Percentiles rank a stretch among this genome's conserved stretches.
Conservation (phyloP, 2,797 vertebrate species). For the Chaenodraco wilsoni region DNA sequence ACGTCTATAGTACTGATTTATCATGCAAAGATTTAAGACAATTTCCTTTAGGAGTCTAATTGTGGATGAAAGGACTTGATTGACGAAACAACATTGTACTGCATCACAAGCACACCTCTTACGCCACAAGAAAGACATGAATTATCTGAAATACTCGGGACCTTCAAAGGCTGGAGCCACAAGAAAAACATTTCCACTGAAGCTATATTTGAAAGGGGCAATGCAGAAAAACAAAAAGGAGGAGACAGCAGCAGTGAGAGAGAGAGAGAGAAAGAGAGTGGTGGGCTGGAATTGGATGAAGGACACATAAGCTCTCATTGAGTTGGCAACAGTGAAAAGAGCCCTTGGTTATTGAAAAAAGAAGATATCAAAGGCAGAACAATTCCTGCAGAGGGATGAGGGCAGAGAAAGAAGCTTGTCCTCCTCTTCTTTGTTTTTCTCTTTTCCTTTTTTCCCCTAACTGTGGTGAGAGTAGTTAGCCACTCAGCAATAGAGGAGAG, state of each 20-base stretch:
- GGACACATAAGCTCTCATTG: constrained; percentile 75
- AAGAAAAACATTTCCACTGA: constrained; percentile 69
- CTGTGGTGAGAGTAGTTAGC: constrained; percentile 66
- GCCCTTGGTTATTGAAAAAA: constrained; percentile 76
- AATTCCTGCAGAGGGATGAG: constrained; percentile 72
- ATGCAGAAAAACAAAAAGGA: constrained; percentile 60
- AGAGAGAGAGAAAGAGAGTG: constrained; percentile 50
- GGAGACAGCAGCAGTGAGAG: constrained; percentile 50
- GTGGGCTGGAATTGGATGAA: constrained; percentile 77
- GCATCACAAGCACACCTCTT: constrained; percentile 53
- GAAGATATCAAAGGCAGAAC: constrained; percentile 77
- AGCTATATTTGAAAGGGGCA: constrained; percentile 69
- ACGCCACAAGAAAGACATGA: constrained; percentile 41
- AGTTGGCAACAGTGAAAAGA: constrained; percentile 78
- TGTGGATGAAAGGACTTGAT: constrained; percentile 45
- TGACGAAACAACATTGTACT: constrained; percentile 40
- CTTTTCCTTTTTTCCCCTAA: background rate
- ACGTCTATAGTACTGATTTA: constrained; percentile 22
- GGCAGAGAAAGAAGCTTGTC: constrained; percentile 73
- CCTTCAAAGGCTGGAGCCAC: constrained; percentile 66
- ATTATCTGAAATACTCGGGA: constrained; percentile 60
- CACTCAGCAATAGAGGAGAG: constrained; percentile 63
- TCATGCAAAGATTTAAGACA: constrained; percentile 3
- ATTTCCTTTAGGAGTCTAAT: constrained; percentile 26
- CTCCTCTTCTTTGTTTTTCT: constrained; percentile 63